Evolutionary conservation across 1,140 invertebrate species (phyloP).

Genomic region (Chironomus tepperi): DNA sequence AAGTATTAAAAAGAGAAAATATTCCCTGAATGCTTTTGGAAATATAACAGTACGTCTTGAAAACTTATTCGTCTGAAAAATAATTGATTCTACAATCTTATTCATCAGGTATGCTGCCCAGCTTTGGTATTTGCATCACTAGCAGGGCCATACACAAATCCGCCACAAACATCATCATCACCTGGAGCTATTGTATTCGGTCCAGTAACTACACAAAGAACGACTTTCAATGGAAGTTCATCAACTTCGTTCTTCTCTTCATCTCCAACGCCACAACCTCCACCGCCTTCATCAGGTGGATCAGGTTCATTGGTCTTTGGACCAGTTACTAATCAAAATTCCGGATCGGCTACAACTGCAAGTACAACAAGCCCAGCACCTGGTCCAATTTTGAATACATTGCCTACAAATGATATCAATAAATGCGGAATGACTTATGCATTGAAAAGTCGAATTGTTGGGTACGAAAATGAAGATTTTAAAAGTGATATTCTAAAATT

Average conservation of each 20-base stretch:
- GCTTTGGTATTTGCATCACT: background rate
- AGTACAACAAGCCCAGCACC: constrained; percentile 15
- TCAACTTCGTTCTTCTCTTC: constrained; percentile 28
- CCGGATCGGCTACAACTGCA: background rate
- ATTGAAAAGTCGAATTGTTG: constrained; percentile 39
- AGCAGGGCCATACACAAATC: background rate
- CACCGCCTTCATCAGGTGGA: constrained; percentile 28
- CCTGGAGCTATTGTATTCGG: background rate
- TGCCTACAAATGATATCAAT: constrained; percentile 29
- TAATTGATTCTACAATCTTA: background rate
- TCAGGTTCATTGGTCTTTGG: background rate
- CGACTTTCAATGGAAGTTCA: background rate
- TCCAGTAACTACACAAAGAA: background rate
- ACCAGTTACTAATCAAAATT: background rate
- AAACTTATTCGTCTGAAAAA: too few relatives aligned
- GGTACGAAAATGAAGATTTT: constrained; percentile 28
- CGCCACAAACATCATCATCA: background rate
- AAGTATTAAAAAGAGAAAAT: too few relatives aligned
- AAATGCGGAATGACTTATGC: constrained; percentile 35
- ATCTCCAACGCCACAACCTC: constrained; percentile 24
- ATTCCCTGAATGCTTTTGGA: too few relatives aligned
- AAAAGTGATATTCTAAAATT: background rate
- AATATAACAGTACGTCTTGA: too few relatives aligned
- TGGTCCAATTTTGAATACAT: constrained; percentile 8
- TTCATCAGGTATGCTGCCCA: constrained; percentile 43